A percentile compares a stretch with the other conserved stretches of the same genome.
phyloP scores from a whole-genome alignment of 2,797 vertebrate species.

The Allobates femoralis region DNA sequence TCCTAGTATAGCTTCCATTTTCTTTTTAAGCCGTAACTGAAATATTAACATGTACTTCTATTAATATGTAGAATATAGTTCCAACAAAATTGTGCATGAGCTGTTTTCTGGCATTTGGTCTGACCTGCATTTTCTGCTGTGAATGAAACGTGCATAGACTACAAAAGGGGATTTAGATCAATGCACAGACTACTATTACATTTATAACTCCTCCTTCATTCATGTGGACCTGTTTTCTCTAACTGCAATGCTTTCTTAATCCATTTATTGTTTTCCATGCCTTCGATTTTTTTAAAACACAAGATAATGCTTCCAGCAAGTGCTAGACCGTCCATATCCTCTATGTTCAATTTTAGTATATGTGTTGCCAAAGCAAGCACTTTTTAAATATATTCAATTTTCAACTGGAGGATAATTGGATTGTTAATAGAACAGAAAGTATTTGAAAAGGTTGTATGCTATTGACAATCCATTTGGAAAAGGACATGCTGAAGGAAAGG shows the following conservation, averaged over 20 bases:
- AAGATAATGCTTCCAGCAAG: neutral
- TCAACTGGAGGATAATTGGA: neutral
- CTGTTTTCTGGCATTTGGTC: conserved; percentile 32
- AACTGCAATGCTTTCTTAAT: neutral
- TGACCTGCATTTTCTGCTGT: conserved; percentile 28
- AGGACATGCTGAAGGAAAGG: neutral
- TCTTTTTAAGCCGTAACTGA: neutral
- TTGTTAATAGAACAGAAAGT: neutral
- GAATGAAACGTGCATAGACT: conserved; percentile 29
- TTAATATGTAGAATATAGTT: conserved; percentile 19
- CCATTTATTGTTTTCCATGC: neutral
- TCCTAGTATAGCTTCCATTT: neutral
- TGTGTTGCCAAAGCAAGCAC: no score
- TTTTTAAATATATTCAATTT: neutral
- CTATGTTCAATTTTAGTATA: neutral
- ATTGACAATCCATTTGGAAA: neutral
- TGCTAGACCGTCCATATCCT: neutral
- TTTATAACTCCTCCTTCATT: conserved; percentile 27
- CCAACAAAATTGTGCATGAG: conserved; percentile 31
- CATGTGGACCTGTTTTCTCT: conserved; percentile 20
- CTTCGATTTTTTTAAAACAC: neutral
- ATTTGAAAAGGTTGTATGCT: neutral
- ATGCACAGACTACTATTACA: conserved; percentile 29
- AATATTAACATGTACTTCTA: neutral
- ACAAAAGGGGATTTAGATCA: conserved; percentile 19